These are phyloP conservation scores for Meliscaeva auricollis DNA, from an alignment of 2,888 invertebrate species.

Conservation along the genomic window DNA sequence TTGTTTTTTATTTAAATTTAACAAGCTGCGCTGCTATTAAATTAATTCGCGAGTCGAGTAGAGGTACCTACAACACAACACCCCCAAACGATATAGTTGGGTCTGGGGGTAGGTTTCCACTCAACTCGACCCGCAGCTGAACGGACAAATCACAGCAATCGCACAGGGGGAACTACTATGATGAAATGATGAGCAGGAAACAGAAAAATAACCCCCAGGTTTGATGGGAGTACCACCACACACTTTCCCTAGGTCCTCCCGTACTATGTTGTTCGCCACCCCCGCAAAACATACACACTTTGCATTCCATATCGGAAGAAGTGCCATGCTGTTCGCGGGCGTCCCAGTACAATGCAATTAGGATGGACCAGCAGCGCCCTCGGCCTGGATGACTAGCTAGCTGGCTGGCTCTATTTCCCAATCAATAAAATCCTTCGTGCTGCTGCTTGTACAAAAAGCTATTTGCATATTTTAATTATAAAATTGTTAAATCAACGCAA, in stretches of 20 bases:
- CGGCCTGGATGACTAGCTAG: not conserved
- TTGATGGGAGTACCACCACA: constrained; percentile 15
- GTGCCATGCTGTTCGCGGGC: constrained; percentile 45
- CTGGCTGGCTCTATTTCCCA: constrained; percentile 39
- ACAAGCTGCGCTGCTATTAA: constrained; percentile 68
- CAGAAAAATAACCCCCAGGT: constrained; percentile 36
- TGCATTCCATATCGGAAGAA: too few relatives aligned
- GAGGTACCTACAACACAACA: not conserved
- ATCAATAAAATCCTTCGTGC: constrained; percentile 68
- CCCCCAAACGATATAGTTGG: constrained; percentile 31
- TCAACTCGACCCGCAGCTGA: too few relatives aligned
- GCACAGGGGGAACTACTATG: constrained; percentile 23
- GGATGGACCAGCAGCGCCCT: constrained; percentile 35
- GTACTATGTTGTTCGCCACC: too few relatives aligned
- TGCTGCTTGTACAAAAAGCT: constrained; percentile 62
- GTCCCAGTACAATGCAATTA: constrained; percentile 71
- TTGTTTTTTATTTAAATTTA: constrained; percentile 49
- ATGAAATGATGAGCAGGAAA: constrained; percentile 58
- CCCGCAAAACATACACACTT: constrained; percentile 34
- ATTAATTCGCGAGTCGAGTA: constrained; percentile 61
- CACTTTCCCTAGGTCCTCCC: constrained; percentile 1
- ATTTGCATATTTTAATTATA: constrained; percentile 76
- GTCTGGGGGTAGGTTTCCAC: constrained; percentile 7
- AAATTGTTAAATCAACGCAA: constrained; percentile 76
- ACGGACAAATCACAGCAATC: constrained; percentile 68